Evolutionary conservation across 2,888 invertebrate genomes (phyloP).

Genomic region (Allacma fusca): DNA sequence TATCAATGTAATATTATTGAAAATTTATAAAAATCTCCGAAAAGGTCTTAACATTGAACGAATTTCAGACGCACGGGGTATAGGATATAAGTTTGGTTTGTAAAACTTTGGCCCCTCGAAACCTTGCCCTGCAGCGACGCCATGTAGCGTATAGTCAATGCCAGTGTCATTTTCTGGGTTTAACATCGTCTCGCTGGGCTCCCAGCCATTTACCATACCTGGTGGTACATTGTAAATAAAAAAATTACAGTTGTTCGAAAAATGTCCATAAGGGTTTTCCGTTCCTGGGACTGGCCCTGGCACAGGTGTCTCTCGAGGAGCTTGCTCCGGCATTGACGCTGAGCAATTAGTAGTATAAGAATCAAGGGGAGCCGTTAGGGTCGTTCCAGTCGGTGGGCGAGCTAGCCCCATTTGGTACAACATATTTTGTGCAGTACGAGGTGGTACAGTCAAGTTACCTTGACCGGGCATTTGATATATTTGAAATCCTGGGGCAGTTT

Average conservation of each 20-base stretch:
- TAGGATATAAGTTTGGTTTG: background rate
- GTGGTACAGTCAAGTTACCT: background rate
- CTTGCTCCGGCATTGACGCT: background rate
- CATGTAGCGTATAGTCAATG: no score
- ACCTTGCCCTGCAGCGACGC: background rate
- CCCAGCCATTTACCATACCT: no score
- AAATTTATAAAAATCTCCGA: background rate
- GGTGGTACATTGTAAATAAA: constrained; percentile 27
- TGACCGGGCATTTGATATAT: background rate
- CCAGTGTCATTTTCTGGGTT: no score
- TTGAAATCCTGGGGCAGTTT: background rate
- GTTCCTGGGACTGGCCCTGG: background rate
- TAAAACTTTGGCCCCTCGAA: background rate
- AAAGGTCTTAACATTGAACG: background rate
- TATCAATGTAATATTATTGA: no score
- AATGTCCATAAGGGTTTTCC: background rate
- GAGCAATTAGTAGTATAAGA: background rate
- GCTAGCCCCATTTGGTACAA: no score
- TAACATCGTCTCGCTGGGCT: background rate
- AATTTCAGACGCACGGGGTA: background rate
- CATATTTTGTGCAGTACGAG: background rate
- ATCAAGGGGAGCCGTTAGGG: background rate
- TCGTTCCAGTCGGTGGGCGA: no score
- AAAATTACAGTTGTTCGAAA: constrained; percentile 30
- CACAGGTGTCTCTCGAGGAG: background rate